Percentiles rank a stretch among this genome's conserved stretches.
Evolutionary conservation across 64 coral and sea anemone species (phyloP).

Genomic region (Orbicella faveolata): DNA sequence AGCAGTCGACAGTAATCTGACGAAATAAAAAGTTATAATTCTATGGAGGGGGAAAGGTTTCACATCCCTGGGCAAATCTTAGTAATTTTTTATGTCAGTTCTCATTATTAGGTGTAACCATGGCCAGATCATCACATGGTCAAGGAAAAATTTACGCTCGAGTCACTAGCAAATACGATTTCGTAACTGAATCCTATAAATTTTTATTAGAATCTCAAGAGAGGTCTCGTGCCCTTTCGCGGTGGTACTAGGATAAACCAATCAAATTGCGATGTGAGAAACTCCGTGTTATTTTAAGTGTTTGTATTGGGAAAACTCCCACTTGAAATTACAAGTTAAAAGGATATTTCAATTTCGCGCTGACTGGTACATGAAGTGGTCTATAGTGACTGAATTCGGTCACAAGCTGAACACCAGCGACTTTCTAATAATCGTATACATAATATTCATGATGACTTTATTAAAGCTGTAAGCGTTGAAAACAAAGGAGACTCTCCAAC

Average conservation of each 20-base stretch:
- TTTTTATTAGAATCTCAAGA: too few relatives aligned
- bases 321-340: neutral
- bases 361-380: neutral
- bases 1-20: too few relatives aligned
- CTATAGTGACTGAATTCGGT: constrained; percentile 1
- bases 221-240: too few relatives aligned
- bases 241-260: neutral
- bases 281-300: neutral
- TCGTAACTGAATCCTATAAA: too few relatives aligned
- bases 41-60: too few relatives aligned
- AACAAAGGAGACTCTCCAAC: neutral
- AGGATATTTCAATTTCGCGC: neutral
- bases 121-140: too few relatives aligned
- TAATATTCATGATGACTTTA: neutral
- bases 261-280: neutral
- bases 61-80: too few relatives aligned
- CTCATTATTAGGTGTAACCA: too few relatives aligned
- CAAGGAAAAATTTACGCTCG: too few relatives aligned
- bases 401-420: constrained; percentile 14
- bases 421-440: neutral
- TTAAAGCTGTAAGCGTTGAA: neutral
- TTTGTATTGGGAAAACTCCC: neutral
- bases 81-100: too few relatives aligned
- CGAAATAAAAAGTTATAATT: too few relatives aligned
- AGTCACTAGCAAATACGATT: too few relatives aligned